Conservation (phyloP, 2,888 invertebrate genomes). For the Tachina lurida region DNA sequence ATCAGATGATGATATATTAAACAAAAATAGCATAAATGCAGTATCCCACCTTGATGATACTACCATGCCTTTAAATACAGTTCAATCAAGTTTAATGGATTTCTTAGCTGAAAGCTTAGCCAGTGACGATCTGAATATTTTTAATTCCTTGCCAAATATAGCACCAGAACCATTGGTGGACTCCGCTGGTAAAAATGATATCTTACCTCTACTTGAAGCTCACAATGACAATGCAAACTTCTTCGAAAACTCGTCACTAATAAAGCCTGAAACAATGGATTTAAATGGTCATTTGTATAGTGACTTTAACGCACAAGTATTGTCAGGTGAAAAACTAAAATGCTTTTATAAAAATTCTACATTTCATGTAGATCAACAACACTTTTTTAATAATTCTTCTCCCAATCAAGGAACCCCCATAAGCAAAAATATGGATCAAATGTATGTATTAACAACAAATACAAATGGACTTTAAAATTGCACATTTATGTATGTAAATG, state of each 20-base stretch:
- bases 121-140: constrained; percentile 78
- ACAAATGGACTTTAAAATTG: neutral
- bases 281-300: constrained; percentile 60
- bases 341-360: constrained; percentile 62
- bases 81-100: constrained; percentile 82
- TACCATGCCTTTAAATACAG: constrained; percentile 76
- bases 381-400: constrained; percentile 34
- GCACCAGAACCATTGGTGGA: constrained; percentile 77
- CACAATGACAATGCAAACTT: constrained; percentile 73
- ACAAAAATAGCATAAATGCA: constrained; percentile 39
- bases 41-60: constrained; percentile 52
- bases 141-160: constrained; percentile 76
- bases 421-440: constrained; percentile 47
- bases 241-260: constrained; percentile 74
- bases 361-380: constrained; percentile 53
- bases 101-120: constrained; percentile 81
- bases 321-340: constrained; percentile 71
- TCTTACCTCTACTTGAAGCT: constrained; percentile 78
- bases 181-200: constrained; percentile 75
- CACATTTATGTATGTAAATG: neutral
- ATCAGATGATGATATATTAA: constrained; percentile 71
- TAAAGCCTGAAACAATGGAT: constrained; percentile 59
- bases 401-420: constrained; percentile 20
- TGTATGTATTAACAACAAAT: constrained; percentile 50
- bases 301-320: constrained; percentile 59